Base-by-base conservation (phyloP, 2,888 invertebrate species). In the Bruchidius siliquastri region DNA sequence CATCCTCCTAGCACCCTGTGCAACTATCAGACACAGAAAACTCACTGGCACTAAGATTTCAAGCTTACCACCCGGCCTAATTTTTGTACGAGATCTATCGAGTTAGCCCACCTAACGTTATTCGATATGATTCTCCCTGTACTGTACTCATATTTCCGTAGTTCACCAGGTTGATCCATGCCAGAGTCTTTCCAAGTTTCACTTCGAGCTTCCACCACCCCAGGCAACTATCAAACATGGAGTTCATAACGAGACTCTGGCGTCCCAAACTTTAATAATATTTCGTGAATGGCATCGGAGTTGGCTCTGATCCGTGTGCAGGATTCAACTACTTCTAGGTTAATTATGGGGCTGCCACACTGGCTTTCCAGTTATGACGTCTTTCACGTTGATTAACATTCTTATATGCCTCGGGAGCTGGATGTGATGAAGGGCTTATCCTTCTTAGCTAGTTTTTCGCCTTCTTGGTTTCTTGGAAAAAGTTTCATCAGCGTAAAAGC, bases 231-330 rank as follows among this genome's bases (percentile, higher is more conserved):
- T 49, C 49, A 30, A 30, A 30, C 3, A 30, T 30, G 30, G 30
- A 8, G 3, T 3, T 30, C 30, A 30, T 30, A 30, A 30, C 1
- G 49, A 4, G 49, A 49, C 10, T 13, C 49, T 49, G 49, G 49
- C 66, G 49, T 13, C 68, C 76, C 73, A 72, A 76, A 78, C 76
- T 79, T 79, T 78, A 77, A 78, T 79, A 78, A 79, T 76, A 78
- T 78, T 77, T 77, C 78, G 77, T 77, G 76, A 73, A 78, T 74
- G 74, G 76, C 77, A 76, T 77, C 74, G 74, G 75, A 78, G 76
- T 76, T 77, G 77, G 74, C 78, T 78, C 74, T 79, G 77, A 78
- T 76, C 69, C 67, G 76, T 73, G 6, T 4, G 10, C 49, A 49
- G 49, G 18, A 49, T 49, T 13, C 13, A 49, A 49, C 49, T 49